Conservation (phyloP, 2,113 vertebrate genomes). For the Epinephelus fuscoguttatus region DNA sequence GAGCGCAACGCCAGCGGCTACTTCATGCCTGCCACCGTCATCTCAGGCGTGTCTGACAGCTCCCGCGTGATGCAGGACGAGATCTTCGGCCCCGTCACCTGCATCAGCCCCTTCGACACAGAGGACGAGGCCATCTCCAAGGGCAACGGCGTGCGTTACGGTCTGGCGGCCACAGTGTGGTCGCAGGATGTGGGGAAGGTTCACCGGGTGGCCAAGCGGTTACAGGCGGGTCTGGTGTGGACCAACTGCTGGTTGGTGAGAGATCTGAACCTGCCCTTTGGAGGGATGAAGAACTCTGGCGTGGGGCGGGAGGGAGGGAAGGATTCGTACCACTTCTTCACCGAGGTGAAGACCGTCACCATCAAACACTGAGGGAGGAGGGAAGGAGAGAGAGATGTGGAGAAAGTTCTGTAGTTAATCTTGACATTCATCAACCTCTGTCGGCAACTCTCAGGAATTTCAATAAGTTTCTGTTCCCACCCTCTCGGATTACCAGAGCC, state of each 20-base stretch:
- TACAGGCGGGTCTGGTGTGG: constrained; percentile 95
- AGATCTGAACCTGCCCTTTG: constrained; percentile 96
- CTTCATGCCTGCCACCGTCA: constrained; percentile 93
- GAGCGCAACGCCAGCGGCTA: constrained; percentile 87
- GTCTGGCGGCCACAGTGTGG: constrained; percentile 93
- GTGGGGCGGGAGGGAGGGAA: constrained; percentile 94
- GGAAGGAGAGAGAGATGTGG: neutral
- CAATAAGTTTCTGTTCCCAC: neutral
- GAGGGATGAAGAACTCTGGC: constrained; percentile 96
- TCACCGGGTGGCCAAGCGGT: constrained; percentile 88
- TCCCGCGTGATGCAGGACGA: constrained; percentile 97
- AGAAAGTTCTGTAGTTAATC: constrained; percentile 1
- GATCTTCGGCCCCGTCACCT: constrained; percentile 97
- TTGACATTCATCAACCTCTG: neutral
- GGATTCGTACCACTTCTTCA: constrained; percentile 97
- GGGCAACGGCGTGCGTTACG: constrained; percentile 92
- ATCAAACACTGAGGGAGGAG: constrained; percentile 89
- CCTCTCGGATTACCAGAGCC: neutral
- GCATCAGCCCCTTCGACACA: constrained; percentile 90
- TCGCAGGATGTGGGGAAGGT: constrained; percentile 88
- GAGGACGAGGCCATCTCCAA: constrained; percentile 93
- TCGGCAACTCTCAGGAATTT: neutral
- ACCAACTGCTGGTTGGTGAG: constrained; percentile 98
- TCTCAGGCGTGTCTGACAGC: constrained; percentile 88
- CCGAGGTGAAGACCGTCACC: constrained; percentile 94